These are phyloP conservation scores for Agrotis ipsilon DNA, from an alignment of 2,888 invertebrate genomes.

Conservation along the genomic window DNA sequence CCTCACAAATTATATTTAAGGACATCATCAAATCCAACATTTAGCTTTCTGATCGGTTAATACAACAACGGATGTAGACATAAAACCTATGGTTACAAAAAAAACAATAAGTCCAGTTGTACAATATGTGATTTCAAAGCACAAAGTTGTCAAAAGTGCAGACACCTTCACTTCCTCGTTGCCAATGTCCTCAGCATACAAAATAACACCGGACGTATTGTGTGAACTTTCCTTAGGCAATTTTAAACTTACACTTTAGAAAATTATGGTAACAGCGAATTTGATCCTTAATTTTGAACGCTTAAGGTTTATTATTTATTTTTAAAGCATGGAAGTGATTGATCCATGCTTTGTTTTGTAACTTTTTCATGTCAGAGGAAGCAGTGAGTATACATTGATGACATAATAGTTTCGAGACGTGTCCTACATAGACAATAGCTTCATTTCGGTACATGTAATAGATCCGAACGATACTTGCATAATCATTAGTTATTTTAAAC, in stretches of 20 bases:
- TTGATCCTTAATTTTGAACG: not conserved
- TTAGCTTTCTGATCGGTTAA: not conserved
- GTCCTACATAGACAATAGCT: constrained; percentile 61
- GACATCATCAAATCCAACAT: too few species aligned
- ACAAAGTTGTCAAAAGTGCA: constrained; percentile 69
- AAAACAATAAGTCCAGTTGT: constrained; percentile 37
- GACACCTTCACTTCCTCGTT: constrained; percentile 70
- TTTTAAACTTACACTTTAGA: constrained; percentile 15
- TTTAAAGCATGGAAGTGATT: not conserved
- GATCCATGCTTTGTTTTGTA: constrained; percentile 43
- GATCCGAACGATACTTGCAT: constrained; percentile 54
- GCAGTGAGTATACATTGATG: constrained; percentile 66
- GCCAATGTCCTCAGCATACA: constrained; percentile 69
- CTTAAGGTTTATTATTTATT: constrained; percentile 23
- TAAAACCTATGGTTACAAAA: constrained; percentile 7
- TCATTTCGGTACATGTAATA: constrained; percentile 66
- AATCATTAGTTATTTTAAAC: constrained; percentile 50
- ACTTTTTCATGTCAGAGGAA: constrained; percentile 71
- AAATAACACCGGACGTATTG: constrained; percentile 68
- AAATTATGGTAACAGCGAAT: not conserved
- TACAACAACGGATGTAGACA: not conserved
- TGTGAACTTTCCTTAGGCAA: constrained; percentile 70
- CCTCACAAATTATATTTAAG: too few species aligned
- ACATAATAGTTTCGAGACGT: constrained; percentile 70
- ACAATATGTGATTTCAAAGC: constrained; percentile 45